Evolutionary conservation across 2,113 vertebrate genomes (phyloP).

Genomic region (Alosa alosa): DNA sequence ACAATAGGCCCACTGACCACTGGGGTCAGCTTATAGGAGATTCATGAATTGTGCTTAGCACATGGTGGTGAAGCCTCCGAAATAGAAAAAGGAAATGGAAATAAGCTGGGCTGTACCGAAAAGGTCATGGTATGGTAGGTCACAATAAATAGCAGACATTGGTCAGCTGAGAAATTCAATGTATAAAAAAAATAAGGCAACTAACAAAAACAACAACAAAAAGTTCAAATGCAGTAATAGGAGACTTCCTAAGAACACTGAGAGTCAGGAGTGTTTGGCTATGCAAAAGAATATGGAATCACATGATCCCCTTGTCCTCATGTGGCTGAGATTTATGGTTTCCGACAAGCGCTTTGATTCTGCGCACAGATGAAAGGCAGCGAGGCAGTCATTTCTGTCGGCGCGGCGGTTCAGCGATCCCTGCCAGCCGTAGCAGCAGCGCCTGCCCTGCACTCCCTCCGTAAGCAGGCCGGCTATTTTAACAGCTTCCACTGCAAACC

Average conservation of each 20-base stretch:
- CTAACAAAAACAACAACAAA: not conserved
- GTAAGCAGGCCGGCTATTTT: constrained; percentile 62
- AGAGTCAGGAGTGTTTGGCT: constrained; percentile 27
- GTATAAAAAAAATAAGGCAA: not conserved
- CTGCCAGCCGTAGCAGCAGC: constrained; percentile 48
- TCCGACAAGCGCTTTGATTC: constrained; percentile 61
- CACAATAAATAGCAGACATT: not conserved
- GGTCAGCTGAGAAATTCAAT: not conserved
- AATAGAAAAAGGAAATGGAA: not conserved
- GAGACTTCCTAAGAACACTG: constrained; percentile 36
- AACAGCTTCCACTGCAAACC: constrained; percentile 67
- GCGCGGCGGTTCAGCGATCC: constrained; percentile 58
- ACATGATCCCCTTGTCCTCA: constrained; percentile 51
- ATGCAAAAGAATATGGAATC: constrained; percentile 11
- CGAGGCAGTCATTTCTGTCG: constrained; percentile 66
- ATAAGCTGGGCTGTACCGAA: not conserved
- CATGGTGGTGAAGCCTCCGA: not conserved
- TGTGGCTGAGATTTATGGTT: constrained; percentile 59
- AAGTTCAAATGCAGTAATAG: constrained; percentile 11
- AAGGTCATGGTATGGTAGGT: not conserved
- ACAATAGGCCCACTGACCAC: constrained; percentile 2
- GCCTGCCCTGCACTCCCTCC: constrained; percentile 55
- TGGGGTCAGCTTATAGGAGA: not conserved
- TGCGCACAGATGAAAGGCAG: constrained; percentile 65
- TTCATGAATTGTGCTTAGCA: not conserved